Conservation (phyloP, 2,113 vertebrate species). For the Cichladusa arquata region DNA sequence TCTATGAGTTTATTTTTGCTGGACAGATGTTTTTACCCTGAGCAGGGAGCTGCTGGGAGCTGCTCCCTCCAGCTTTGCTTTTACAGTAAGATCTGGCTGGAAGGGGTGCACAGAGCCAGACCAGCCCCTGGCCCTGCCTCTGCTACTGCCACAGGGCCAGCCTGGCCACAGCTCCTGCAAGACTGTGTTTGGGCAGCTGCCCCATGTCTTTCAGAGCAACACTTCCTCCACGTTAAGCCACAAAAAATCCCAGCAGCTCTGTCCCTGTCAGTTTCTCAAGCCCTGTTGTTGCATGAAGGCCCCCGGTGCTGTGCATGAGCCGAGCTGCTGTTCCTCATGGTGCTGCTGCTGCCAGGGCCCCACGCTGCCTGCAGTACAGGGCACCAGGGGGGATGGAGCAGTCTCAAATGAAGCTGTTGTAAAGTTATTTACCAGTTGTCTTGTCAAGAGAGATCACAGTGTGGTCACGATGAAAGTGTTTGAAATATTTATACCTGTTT, state of each 20-base stretch:
- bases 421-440: conserved; percentile 17
- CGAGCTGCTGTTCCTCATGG: accelerated
- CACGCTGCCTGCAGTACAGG: accelerated
- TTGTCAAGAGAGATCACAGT: background rate
- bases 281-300: conserved; percentile 37
- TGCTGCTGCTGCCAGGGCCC: background rate
- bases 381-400: background rate
- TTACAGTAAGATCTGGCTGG: background rate
- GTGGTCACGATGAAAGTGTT: background rate
- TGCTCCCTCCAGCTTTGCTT: background rate
- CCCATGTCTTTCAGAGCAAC: accelerated
- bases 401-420: background rate
- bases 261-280: background rate
- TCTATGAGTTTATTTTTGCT: background rate
- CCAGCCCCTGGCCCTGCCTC: background rate
- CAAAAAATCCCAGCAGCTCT: background rate
- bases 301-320: background rate
- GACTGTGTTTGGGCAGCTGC: accelerated
- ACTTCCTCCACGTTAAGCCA: background rate
- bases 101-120: background rate
- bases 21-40: background rate
- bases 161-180: background rate
- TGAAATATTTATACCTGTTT: conserved; percentile 14
- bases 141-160: background rate
- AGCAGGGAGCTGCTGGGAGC: background rate